Conservation (phyloP, 2,113 vertebrate genomes). For the Pachycephala philippinensis region DNA sequence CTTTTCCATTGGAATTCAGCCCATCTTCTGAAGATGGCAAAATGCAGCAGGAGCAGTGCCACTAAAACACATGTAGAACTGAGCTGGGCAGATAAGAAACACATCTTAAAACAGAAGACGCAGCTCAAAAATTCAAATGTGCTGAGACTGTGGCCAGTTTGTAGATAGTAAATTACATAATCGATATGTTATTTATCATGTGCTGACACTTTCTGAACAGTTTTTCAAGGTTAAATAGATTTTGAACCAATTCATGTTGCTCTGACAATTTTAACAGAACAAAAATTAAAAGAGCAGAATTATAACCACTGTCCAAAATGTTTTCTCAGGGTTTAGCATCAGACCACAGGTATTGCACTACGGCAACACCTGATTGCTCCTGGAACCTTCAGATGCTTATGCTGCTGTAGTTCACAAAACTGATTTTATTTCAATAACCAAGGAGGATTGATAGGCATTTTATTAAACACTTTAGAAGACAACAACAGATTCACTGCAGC, state of each 20-base stretch:
- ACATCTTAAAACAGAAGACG: neutral
- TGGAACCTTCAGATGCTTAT: neutral
- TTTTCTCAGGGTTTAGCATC: neutral
- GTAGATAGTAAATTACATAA: neutral
- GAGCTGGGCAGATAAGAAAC: neutral
- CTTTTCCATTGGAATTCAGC: neutral
- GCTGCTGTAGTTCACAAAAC: neutral
- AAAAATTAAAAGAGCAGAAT: neutral
- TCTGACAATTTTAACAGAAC: neutral
- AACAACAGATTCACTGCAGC: neutral
- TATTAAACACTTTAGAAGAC: neutral
- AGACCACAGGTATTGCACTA: neutral
- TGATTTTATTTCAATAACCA: neutral
- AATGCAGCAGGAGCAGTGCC: neutral
- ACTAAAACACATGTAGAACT: neutral
- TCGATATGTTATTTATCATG: neutral
- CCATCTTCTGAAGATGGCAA: neutral
- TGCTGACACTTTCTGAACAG: neutral
- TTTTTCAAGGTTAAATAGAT: neutral
- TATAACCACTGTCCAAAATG: neutral
- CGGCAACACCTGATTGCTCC: fast-evolving
- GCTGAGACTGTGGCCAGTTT: neutral
- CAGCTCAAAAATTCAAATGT: neutral
- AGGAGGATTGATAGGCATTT: neutral
- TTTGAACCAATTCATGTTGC: neutral